Conservation (phyloP, 2,888 invertebrate species). For the Pristionchus exspectatus region DNA sequence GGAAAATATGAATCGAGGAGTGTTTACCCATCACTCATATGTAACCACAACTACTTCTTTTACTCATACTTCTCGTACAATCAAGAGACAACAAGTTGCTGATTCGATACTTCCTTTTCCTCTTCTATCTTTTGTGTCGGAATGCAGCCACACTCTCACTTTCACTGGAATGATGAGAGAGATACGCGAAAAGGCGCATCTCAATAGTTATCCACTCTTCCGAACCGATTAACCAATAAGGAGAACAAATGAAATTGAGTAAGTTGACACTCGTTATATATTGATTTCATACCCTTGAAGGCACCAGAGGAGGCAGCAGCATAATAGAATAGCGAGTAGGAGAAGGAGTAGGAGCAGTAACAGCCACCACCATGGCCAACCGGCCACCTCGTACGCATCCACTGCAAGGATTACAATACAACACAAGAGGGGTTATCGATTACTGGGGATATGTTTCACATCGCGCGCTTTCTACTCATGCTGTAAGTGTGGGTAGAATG, state of each 20-base stretch:
- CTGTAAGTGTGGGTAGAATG: neutral
- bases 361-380: conserved; percentile 80
- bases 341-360: conserved; percentile 75
- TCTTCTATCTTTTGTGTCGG: neutral
- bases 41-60: neutral
- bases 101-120: conserved; percentile 30
- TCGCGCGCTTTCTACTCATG: neutral
- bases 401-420: conserved; percentile 65
- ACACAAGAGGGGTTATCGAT: conserved; percentile 12
- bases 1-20: neutral
- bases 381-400: conserved; percentile 71
- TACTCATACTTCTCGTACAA: neutral
- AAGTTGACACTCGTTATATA: neutral
- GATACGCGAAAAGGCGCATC: neutral
- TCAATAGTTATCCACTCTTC: neutral
- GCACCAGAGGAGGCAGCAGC: conserved; percentile 78
- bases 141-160: conserved; percentile 19
- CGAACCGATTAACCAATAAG: conserved; percentile 1
- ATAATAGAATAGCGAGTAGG: conserved; percentile 76
- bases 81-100: conserved; percentile 31
- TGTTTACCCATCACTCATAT: neutral
- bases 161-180: neutral
- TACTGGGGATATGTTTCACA: conserved; percentile 34
- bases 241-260: neutral
- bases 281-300: conserved; percentile 70